These are phyloP conservation scores for Flexamia atlantica DNA, from an alignment of 2,888 invertebrate species.

Conservation along the genomic window DNA sequence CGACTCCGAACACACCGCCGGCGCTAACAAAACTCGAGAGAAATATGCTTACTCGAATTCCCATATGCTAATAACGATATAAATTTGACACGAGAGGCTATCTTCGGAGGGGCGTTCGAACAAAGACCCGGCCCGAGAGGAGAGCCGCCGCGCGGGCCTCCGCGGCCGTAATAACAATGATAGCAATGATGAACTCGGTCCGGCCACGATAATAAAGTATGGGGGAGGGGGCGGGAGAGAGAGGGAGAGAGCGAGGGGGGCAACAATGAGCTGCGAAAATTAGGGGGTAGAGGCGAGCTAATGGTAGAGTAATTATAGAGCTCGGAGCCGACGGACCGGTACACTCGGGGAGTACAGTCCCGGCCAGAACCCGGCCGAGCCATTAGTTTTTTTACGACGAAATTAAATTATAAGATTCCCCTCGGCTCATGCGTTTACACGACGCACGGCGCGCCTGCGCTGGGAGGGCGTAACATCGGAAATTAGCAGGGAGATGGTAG, in stretches of 20 bases:
- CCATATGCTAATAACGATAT: constrained; percentile 57
- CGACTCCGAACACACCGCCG: no score
- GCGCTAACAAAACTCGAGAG: no score
- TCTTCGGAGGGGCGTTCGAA: background rate
- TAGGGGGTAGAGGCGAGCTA: constrained; percentile 66
- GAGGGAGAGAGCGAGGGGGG: constrained; percentile 27
- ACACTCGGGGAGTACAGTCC: constrained; percentile 54
- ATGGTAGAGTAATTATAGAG: constrained; percentile 64
- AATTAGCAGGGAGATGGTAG: background rate
- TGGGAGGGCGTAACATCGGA: background rate
- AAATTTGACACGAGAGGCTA: constrained; percentile 31
- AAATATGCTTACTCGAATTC: constrained; percentile 36
- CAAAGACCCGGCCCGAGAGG: background rate
- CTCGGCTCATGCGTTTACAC: constrained; percentile 16
- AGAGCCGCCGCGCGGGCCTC: constrained; percentile 20
- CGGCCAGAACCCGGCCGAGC: background rate
- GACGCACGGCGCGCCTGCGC: constrained; percentile 1
- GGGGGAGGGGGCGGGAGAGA: constrained; percentile 39
- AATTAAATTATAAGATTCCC: constrained; percentile 53
- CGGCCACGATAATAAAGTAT: constrained; percentile 63
- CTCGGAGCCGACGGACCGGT: constrained; percentile 59
- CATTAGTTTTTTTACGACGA: constrained; percentile 41
- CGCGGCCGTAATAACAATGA: constrained; percentile 49
- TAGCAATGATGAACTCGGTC: constrained; percentile 63
- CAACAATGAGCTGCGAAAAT: constrained; percentile 66